Conservation (phyloP, 2,888 invertebrate genomes). For the Calephelis perditalis region DNA sequence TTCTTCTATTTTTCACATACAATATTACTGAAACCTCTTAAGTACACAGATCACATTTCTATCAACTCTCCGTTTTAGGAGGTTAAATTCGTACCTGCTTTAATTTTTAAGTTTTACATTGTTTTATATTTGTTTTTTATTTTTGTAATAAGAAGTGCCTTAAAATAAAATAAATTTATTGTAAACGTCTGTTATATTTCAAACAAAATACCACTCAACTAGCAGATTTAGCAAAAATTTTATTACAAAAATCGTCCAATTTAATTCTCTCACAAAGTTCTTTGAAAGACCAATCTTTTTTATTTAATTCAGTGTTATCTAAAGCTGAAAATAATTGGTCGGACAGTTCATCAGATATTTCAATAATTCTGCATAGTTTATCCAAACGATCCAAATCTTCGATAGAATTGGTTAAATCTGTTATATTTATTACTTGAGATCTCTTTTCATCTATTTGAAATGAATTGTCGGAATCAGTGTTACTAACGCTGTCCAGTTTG, state of each 20-base stretch:
- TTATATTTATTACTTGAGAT: conserved; percentile 57
- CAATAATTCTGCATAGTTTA: conserved; percentile 67
- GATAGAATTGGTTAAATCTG: conserved; percentile 56
- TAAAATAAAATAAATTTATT: conserved; percentile 26
- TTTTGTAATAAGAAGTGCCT: conserved; percentile 33
- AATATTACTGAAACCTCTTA: too few relatives aligned
- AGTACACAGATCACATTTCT: too few relatives aligned
- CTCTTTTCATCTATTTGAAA: conserved; percentile 52
- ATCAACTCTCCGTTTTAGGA: too few relatives aligned
- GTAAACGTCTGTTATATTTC: not conserved
- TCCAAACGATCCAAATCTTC: conserved; percentile 60
- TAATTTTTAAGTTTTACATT: conserved; percentile 26
- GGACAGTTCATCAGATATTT: conserved; percentile 67
- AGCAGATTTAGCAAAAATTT: conserved; percentile 44
- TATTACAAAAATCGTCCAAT: conserved; percentile 63
- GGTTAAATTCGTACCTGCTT: conserved; percentile 22
- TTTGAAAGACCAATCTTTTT: conserved; percentile 61
- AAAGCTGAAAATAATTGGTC: conserved; percentile 55
- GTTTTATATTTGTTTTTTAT: conserved; percentile 23
- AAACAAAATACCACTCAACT: not conserved
- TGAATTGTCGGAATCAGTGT: conserved; percentile 55
- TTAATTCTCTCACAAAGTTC: conserved; percentile 63
- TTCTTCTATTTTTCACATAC: too few relatives aligned
- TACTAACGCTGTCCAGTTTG: conserved; percentile 62
- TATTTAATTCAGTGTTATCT: conserved; percentile 31